Percentiles rank a stretch among this genome's conserved stretches.
phyloP scores from a whole-genome alignment of 2,113 vertebrate species.

The Ia io region DNA sequence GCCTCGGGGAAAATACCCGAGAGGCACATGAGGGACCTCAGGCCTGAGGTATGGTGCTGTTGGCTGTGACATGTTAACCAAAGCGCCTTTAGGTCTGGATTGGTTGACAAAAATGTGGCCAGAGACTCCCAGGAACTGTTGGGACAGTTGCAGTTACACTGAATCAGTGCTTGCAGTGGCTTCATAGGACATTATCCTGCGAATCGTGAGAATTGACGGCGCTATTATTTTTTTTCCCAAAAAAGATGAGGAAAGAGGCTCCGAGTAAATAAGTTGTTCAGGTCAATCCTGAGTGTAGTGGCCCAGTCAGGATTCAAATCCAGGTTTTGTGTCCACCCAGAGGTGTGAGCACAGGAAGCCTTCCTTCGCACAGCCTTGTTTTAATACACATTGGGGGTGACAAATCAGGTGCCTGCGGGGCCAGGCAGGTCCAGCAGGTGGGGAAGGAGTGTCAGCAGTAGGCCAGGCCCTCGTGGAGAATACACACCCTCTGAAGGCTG shows the following conservation, averaged over 20 bases:
- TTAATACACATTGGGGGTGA: rapidly evolving
- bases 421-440: rapidly evolving
- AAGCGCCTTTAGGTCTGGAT: background rate
- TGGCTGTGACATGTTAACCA: rapidly evolving
- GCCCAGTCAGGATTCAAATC: background rate
- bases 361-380: rapidly evolving
- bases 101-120: background rate
- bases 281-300: background rate
- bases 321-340: background rate
- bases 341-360: rapidly evolving
- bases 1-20: rapidly evolving
- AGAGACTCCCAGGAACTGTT: background rate
- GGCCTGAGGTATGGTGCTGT: rapidly evolving
- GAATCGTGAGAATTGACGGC: background rate
- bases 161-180: rapidly evolving
- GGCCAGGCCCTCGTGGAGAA: rapidly evolving
- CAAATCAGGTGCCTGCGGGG: rapidly evolving
- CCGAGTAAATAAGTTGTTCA: background rate
- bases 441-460: rapidly evolving
- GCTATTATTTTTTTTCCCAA: background rate
- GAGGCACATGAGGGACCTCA: rapidly evolving
- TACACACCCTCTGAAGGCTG: rapidly evolving
- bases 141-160: no score
- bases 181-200: background rate
- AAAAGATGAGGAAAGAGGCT: background rate